Evolutionary conservation across 1,140 invertebrate species (phyloP).

Genomic region (Drosophila mauritiana): DNA sequence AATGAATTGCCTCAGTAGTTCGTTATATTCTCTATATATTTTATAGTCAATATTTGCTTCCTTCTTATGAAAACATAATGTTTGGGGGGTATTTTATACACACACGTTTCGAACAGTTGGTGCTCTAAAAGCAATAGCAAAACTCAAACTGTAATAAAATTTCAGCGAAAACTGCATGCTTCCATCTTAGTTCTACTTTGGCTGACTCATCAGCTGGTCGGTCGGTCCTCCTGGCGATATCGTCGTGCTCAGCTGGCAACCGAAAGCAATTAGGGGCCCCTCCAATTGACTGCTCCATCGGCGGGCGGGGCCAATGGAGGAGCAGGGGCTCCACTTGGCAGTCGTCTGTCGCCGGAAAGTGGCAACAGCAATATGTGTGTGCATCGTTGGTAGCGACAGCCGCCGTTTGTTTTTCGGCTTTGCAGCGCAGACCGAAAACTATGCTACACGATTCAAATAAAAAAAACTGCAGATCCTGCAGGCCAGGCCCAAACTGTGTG

Average conservation of each 20-base stretch:
- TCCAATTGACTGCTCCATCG: background rate
- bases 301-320: too few species aligned
- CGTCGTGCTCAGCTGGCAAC: conserved; percentile 18
- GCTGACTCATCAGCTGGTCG: conserved; percentile 11
- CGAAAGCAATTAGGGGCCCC: conserved; percentile 23
- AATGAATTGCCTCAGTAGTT: too few species aligned
- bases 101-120: too few species aligned
- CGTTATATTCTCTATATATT: too few species aligned
- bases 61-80: too few species aligned
- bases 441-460: conserved; percentile 69
- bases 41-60: too few species aligned
- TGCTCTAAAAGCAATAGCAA: too few species aligned
- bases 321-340: conserved; percentile 10
- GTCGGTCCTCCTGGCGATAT: conserved; percentile 2
- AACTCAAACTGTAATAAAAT: too few species aligned
- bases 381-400: background rate
- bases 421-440: conserved; percentile 46
- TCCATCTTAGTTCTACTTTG: background rate
- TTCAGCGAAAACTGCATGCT: too few species aligned
- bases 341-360: conserved; percentile 57
- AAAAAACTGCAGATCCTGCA: conserved; percentile 49
- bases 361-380: conserved; percentile 6
- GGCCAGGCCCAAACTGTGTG: conserved; percentile 21
- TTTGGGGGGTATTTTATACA: too few species aligned
- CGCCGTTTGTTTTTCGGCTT: conserved; percentile 34